Base-by-base conservation (phyloP, 2,113 vertebrate species). In the Poecilia latipinna region DNA sequence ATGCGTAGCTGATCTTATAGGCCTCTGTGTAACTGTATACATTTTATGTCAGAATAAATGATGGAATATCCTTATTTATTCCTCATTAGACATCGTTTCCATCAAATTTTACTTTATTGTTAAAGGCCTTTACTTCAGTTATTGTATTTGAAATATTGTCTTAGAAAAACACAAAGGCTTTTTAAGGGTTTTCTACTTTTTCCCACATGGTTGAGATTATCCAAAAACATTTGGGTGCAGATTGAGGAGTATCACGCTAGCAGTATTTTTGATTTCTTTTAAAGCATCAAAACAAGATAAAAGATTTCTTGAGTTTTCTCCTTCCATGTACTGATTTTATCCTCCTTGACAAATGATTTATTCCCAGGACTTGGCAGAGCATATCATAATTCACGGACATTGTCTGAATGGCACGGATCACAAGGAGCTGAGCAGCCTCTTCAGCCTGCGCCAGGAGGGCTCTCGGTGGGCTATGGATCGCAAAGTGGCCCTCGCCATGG, bases 291-390 rank as follows among this genome's bases (percentile, higher is more conserved):
- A 57, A 24, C 51, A 57, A n/a, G 51, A 57, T n/a, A 24, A 24
- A 54, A 57, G 10, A n/a, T 57, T 37, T 1, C 51, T 57, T 57
- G 3, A 57, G 51, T 31, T 70, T 33, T 57, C 28, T 80, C 13
- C 51, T 31, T 39, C 4, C 76, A 75, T 51, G 60, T 26, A 61
- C 35, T 70, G 4, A 35, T 54, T 73, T 3, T 48, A 60, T 74
- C 28, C 70, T 24, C 31, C 39, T 70, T 35, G 39, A 24, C 3
- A 3, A n/a, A 12, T 12, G n/a, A 33, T 77, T 76, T 68, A 0
- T 71, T 78, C 66, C 29, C 72, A 93, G 90, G 92, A 95, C 37
- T 78, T 95, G 48, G 94, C 94, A 35, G 94, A 95, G 85, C 90
- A 94, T 83, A 82, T 95, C 82, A 85, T 95, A 31, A 89, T 89